Base-by-base conservation (phyloP, 2,797 vertebrate species). In the Gadopsis marmoratus region DNA sequence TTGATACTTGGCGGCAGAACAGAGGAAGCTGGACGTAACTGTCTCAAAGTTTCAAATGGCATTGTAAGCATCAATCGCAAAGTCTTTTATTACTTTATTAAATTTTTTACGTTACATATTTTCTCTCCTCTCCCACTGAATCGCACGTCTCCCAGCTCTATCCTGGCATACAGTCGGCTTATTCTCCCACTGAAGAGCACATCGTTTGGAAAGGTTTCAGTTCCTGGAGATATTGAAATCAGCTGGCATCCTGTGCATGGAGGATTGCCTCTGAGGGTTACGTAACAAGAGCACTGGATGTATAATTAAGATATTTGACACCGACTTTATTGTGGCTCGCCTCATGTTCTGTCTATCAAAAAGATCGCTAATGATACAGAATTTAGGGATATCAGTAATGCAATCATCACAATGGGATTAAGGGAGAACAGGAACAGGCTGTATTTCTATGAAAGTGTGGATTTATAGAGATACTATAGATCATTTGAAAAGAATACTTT, bases 241-340 rank as follows among this genome's bases (percentile, higher is more conserved):
- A 74, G 68, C 53, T 71, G 69, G 68, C 74, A 43, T 74, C 76
- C 66, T 76, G 78, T 19, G 67, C 50, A 63, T 69, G 62, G 35
- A 85, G 64, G 69, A 65, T 64, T 63, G 60, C 71, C 78, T 81
- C 55, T 59, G 62, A 89, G 76, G 60, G 78, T 83, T 74, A 84
- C 26, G 31, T 79, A 77, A 82, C 76, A 83, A 84, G 68, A 66
- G 67, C 75, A 53, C 19, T 48, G 72, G 45, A 76, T 88, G 67
- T 73, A 75, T 88, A 79, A 92, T 91, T 54, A 83, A 76, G 81
- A 37, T 35, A 60, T 79, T 84, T 86, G 79, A 85, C 83, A 61
- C 23, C 43, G 66, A 54, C 48, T 23, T 71, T 31, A 73, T 50
- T 70, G 50, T 31, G 68, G 41, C 1, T 0, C 5, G 53, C 43